Percentiles rank a stretch among this genome's conserved stretches.
Conservation (phyloP, 2,113 vertebrate genomes). For the Calidris pugnax region DNA sequence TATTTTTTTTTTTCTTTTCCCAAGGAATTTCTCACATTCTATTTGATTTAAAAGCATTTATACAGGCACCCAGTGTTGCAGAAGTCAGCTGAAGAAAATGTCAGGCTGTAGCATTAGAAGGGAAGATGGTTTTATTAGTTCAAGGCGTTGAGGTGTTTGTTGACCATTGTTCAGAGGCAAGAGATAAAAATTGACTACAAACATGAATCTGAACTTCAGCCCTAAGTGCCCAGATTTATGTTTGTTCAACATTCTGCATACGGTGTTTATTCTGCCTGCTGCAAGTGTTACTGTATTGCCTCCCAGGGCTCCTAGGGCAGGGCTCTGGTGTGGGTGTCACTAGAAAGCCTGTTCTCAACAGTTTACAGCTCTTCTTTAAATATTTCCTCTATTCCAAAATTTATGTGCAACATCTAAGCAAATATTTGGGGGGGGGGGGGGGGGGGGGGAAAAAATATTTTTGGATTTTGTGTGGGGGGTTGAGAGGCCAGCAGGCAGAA, state of each 20-base stretch:
- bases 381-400: not conserved
- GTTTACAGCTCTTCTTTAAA: not conserved
- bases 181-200: conserved; percentile 8
- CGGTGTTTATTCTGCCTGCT: not conserved
- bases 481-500: conserved; percentile 20
- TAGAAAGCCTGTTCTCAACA: not conserved
- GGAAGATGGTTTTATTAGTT: not conserved
- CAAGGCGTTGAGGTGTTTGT: not conserved
- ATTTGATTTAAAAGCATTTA: conserved; percentile 25
- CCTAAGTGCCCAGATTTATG: not conserved
- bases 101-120: not conserved
- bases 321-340: not conserved
- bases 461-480: no score
- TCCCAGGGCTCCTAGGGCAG: not conserved
- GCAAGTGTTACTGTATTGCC: not conserved
- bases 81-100: not conserved
- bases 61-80: not conserved
- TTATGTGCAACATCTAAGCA: not conserved
- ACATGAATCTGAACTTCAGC: not conserved
- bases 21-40: conserved; percentile 11
- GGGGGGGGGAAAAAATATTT: no score
- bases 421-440: not conserved
- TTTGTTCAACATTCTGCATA: not conserved
- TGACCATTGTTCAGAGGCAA: not conserved
- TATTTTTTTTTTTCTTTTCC: not conserved